Base-by-base conservation (phyloP, 2,888 invertebrate genomes). In the Rotaria macrura region DNA sequence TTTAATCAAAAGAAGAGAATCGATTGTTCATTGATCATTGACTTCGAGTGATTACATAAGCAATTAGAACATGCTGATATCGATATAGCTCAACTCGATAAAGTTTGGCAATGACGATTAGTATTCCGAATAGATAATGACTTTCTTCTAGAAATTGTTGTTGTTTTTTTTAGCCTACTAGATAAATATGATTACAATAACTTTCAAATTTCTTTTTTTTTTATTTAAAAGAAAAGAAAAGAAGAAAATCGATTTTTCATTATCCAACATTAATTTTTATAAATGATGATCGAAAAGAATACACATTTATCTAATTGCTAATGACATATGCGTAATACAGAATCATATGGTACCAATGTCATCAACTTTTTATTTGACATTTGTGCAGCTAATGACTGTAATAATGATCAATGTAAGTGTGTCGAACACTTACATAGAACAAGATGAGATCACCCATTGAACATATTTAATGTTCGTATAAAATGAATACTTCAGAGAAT, bases 1-100 rank as follows among this genome's bases (percentile, higher is more conserved):
- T 99, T 99, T 92, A 97, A 97, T 94, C 95, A 97, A n/a, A n/a
- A n/a, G n/a, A 87, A 99, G 98, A 92, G 98, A 99, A 91, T 98
- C 97, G 52, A 96, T 94, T 91, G 98, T 99, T 9, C 93, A 99
- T 89, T 93, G 97, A 90, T 93, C 98, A 91, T 99, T 92, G 99
- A 99, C 92, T 99, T 99, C 92, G 99, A 99, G 92, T 99, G 99
- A 99, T 93, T 99, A 88, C 94, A 97, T 92, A 96, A 95, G 91
- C 99, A 99, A 92, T 92, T 99, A 90, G 99, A 99, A 92, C 93
- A 99, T 91, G 34, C 65, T 65, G 98, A 97, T 92, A 99, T 88
- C 7, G 91, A 96, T 96, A 99, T 99, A 92, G 97, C 99, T 85
- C 98, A 99, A 72, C 99, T 99, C 5, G 96, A 97, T 38, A 99